Conservation (phyloP, 2,113 vertebrate genomes). For the Ictalurus furcatus region DNA sequence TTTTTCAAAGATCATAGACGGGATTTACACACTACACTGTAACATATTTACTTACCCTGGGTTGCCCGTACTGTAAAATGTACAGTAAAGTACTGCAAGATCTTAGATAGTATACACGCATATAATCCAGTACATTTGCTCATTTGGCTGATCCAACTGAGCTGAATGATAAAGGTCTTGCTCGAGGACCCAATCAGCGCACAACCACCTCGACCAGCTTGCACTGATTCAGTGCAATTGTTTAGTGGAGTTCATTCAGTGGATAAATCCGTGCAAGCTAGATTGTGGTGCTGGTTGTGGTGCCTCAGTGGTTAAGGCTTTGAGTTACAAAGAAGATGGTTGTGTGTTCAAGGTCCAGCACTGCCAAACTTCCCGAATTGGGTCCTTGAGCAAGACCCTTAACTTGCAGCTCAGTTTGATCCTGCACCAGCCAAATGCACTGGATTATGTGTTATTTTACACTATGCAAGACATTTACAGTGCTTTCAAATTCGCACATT, state of each 20-base stretch:
- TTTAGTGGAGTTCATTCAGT: too few relatives aligned
- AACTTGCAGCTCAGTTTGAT: not conserved
- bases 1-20: not conserved
- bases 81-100: too few relatives aligned
- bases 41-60: not conserved
- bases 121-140: not conserved
- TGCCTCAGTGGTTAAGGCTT: not conserved
- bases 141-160: not conserved
- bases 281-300: not conserved
- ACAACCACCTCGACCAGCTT: too few relatives aligned
- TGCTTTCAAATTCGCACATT: too few relatives aligned
- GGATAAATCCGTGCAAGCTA: not conserved
- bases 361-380: not conserved
- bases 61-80: not conserved
- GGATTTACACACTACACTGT: not conserved
- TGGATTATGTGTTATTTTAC: too few relatives aligned
- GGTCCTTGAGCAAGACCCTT: not conserved
- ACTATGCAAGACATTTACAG: too few relatives aligned
- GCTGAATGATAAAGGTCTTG: not conserved
- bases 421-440: not conserved
- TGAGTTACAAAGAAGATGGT: not conserved
- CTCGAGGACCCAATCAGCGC: too few relatives aligned
- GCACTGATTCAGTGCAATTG: not conserved
- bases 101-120: too few relatives aligned
- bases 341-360: not conserved